Evolutionary conservation across 2,113 vertebrate genomes (phyloP).

Genomic region (Gila orcuttii): DNA sequence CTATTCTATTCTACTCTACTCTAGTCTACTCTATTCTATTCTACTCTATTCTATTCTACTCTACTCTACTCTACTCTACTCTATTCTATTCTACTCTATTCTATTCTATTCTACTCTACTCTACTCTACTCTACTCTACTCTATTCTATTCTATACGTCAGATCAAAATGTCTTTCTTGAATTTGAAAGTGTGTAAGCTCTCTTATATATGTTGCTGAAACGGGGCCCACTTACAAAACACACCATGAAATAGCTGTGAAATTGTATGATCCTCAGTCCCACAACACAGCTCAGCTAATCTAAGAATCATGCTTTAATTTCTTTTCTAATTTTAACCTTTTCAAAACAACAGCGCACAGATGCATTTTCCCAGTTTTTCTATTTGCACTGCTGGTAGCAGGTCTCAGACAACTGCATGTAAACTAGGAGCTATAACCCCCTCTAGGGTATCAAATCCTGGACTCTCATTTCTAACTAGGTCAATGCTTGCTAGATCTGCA

Average conservation of each 20-base stretch:
- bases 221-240: neutral
- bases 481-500: conserved; percentile 77
- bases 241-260: neutral
- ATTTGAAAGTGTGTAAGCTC: neutral
- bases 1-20: too few species aligned
- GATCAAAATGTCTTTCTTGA: neutral
- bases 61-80: too few species aligned
- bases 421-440: conserved; percentile 72
- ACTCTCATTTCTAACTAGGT: conserved; percentile 81
- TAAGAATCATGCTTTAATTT: neutral
- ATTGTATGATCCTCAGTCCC: neutral
- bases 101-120: neutral
- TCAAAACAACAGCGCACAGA: conserved; percentile 32
- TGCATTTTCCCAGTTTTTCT: conserved; percentile 43
- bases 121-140: too few species aligned
- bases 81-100: neutral
- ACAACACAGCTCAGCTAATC: neutral
- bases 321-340: conserved; percentile 12
- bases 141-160: neutral
- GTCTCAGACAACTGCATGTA: conserved; percentile 73
- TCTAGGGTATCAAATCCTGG: conserved; percentile 76
- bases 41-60: too few species aligned
- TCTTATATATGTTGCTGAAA: neutral
- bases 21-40: too few species aligned
- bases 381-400: conserved; percentile 69